These are phyloP conservation scores for Betta splendens DNA, from an alignment of 2,797 vertebrate genomes.

Conservation along the genomic window DNA sequence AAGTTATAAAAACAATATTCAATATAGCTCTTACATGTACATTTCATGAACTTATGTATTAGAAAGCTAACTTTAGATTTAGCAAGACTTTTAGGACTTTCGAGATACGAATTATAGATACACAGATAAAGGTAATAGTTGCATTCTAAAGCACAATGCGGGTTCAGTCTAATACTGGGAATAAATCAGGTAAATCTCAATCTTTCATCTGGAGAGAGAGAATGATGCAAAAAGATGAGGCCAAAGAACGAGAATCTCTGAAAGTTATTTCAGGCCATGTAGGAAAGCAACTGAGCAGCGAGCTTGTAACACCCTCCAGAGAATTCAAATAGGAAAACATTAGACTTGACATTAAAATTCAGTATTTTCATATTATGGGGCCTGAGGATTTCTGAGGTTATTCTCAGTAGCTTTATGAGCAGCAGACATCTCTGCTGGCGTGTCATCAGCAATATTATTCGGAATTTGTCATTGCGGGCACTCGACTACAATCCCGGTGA, in stretches of 20 bases:
- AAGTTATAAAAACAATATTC: too few species aligned
- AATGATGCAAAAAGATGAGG: conserved; percentile 50
- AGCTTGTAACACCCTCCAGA: conserved; percentile 40
- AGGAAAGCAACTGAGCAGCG: conserved; percentile 42
- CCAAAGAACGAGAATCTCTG: too few species aligned
- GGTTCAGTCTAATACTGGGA: conserved; percentile 15
- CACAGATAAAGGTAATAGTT: too few species aligned
- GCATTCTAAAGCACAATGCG: not conserved
- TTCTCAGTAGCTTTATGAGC: conserved; percentile 48
- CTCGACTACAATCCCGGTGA: conserved; percentile 42
- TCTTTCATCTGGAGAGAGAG: conserved; percentile 20
- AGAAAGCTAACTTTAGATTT: too few species aligned
- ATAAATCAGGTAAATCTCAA: conserved; percentile 26
- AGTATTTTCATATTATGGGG: conserved; percentile 71
- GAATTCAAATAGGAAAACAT: conserved; percentile 63
- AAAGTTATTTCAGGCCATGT: conserved; percentile 56
- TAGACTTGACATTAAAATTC: conserved; percentile 74
- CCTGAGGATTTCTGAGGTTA: conserved; percentile 38
- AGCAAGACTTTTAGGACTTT: too few species aligned
- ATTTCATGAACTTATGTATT: too few species aligned
- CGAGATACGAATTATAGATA: too few species aligned
- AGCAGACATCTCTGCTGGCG: conserved; percentile 27
- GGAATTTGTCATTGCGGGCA: conserved; percentile 49
- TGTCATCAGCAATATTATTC: conserved; percentile 59
- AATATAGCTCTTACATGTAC: too few species aligned